Conservation (phyloP, 30 jellyfish, hydroid and myxozoan species). For the Rhopilema esculentum region DNA sequence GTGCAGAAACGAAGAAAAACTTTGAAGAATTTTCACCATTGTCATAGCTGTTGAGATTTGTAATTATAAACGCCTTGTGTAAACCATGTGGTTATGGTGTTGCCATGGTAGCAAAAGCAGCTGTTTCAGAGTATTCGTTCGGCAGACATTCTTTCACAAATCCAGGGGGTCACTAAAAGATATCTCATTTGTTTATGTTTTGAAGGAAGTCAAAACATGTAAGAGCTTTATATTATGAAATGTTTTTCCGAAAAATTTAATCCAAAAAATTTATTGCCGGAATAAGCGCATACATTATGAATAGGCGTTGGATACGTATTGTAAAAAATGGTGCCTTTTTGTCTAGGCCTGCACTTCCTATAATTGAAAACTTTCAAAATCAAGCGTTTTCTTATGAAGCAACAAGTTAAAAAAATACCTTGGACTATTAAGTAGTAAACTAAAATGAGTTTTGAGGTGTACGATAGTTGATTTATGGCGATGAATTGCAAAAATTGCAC, state of each 20-base stretch:
- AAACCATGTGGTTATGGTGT: slow-evolving; percentile 57
- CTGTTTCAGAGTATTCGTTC: slow-evolving; percentile 14
- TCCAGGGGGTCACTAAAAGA: slow-evolving; percentile 25
- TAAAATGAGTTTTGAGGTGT: no score
- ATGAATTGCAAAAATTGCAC: no score
- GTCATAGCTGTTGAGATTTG: not conserved
- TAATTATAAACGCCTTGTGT: slow-evolving; percentile 42
- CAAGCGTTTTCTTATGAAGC: no score
- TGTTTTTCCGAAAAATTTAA: not conserved
- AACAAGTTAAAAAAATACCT: no score
- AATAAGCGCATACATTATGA: not conserved
- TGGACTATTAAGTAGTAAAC: no score
- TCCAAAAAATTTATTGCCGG: not conserved
- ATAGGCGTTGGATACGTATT: no score
- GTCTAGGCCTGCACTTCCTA: no score
- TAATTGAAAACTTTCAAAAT: no score
- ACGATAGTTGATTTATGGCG: no score
- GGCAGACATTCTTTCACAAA: not conserved
- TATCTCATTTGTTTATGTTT: not conserved
- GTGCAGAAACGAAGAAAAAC: not conserved
- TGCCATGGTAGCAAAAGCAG: slow-evolving; percentile 38
- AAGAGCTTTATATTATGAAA: not conserved
- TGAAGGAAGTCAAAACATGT: not conserved
- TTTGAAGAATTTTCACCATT: slow-evolving; percentile 7
- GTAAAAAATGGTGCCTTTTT: no score